These are phyloP conservation scores for Clarias batrachus DNA, from an alignment of 2,113 vertebrate genomes.

Conservation along the genomic window DNA sequence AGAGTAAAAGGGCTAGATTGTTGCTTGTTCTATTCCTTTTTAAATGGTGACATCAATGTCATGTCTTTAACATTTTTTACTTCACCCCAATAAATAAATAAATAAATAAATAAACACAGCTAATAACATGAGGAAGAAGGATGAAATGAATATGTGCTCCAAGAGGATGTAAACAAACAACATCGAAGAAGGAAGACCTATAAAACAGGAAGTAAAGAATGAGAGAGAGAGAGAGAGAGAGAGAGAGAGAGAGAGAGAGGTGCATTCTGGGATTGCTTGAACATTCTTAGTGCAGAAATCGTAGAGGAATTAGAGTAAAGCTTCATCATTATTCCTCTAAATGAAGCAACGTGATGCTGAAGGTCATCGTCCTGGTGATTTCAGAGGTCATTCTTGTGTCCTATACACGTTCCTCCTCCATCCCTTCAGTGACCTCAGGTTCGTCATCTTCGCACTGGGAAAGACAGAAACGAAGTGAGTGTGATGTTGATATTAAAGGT, in stretches of 20 bases:
- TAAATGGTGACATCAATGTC: background rate
- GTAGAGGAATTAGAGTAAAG: slow-evolving; percentile 33
- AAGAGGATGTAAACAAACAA: slow-evolving; percentile 39
- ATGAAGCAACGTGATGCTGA: slow-evolving; percentile 86
- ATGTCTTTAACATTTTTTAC: background rate
- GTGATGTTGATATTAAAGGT: background rate
- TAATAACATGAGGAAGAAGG: slow-evolving; percentile 74
- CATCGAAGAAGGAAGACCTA: slow-evolving; percentile 66
- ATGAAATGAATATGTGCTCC: slow-evolving; percentile 44
- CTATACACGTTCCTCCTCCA: slow-evolving; percentile 74
- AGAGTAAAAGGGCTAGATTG: background rate
- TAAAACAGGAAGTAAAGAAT: slow-evolving; percentile 52
- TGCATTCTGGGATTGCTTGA: slow-evolving; percentile 71
- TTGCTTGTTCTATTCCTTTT: background rate
- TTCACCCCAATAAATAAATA: slow-evolving; percentile 40
- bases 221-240: slow-evolving; percentile 45
- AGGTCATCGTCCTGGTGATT: slow-evolving; percentile 76
- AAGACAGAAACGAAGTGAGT: background rate
- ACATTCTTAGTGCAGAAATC: slow-evolving; percentile 59
- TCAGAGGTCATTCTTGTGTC: slow-evolving; percentile 66
- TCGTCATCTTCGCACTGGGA: slow-evolving; percentile 82
- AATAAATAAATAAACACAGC: slow-evolving; percentile 70
- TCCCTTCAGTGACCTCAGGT: slow-evolving; percentile 79
- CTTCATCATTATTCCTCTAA: slow-evolving; percentile 46
- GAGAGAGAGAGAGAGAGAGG: slow-evolving; percentile 48